Base-by-base conservation (phyloP, 1,140 invertebrate species). In the Magallana ariakensis region DNA sequence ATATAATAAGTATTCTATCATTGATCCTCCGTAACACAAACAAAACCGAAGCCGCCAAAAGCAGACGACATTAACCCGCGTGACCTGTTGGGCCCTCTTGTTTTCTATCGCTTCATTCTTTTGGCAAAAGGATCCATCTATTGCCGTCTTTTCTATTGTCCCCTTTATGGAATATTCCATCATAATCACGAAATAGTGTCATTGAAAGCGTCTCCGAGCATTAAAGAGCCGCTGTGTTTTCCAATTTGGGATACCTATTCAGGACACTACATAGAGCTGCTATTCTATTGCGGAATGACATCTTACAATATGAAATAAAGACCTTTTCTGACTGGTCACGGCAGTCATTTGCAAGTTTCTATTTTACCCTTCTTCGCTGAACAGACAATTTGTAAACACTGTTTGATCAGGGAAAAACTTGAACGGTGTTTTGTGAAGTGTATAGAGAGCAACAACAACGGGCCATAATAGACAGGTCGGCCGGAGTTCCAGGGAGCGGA, bases 281-380 rank as follows among this genome's bases (percentile, higher is more conserved):
- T 10, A 70, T 70, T 70, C 13, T 70, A 26, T 26, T 22, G 33
- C 11, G 66, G 66, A 70, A 70, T 70, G 66, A 33, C 66, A 70
- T 70, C 66, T 70, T 70, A 70, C 66, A 70, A 70, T 22, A 70
- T 70, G 22, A 26, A 13, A 70, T 70, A 70, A 70, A 70, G 22
- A 70, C 22, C 66, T 70, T 70, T 70, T 70, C 58, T 60, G 58
- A 70, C 26, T 70, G 66, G 66, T 70, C 66, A 70, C 66, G 66
- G 33, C 22, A 70, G 66, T 26, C 19, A 70, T 26, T 70, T 70
- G 66, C 66, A 26, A 70, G 22, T 70, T 70, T 70, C 66, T 26
- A 70, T 70, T 70, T 70, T 70, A 13, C 66, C 11, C 22, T 11
- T 70, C 66, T 22, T 70, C 66, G 66, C 66, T 33, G 33, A 26